Evolutionary conservation across 2,113 vertebrate genomes (phyloP).

Genomic region (Onychostruthus taczanowskii): DNA sequence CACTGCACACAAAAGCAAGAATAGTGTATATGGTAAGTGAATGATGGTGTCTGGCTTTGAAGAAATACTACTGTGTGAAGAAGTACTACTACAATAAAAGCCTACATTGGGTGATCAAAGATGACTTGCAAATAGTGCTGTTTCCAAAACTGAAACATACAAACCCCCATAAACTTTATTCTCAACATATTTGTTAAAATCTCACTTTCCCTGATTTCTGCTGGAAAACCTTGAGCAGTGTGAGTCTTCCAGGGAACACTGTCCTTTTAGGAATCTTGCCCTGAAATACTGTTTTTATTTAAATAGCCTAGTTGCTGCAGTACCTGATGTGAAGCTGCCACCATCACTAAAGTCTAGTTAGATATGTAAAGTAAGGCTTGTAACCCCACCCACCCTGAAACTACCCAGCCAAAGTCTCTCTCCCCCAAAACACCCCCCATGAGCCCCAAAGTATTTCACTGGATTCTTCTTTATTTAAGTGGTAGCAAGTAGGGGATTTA

Average conservation of each 20-base stretch:
- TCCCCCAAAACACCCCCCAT: no score
- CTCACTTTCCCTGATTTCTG: not conserved
- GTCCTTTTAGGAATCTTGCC: not conserved
- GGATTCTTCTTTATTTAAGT: not conserved
- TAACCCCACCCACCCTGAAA: not conserved
- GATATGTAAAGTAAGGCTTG: not conserved
- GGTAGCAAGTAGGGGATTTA: not conserved
- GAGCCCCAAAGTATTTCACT: not conserved
- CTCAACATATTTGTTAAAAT: not conserved
- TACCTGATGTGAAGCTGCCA: not conserved
- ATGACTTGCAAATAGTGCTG: not conserved
- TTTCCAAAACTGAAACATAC: not conserved
- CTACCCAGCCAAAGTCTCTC: not conserved
- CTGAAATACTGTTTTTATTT: not conserved
- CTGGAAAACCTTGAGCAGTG: not conserved
- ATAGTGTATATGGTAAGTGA: not conserved
- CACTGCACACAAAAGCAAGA: not conserved
- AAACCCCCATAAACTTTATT: accelerated
- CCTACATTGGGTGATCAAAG: not conserved
- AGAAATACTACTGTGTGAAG: not conserved
- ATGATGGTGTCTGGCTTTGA: not conserved
- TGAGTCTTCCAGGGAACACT: not conserved
- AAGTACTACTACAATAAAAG: not conserved
- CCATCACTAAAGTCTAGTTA: not conserved
- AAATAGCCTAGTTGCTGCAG: not conserved